Evolutionary conservation across 2,888 invertebrate species (phyloP), one percentile per base, ranked within the genome.

Genomic region (Dolichopus griseipennis): DNA sequence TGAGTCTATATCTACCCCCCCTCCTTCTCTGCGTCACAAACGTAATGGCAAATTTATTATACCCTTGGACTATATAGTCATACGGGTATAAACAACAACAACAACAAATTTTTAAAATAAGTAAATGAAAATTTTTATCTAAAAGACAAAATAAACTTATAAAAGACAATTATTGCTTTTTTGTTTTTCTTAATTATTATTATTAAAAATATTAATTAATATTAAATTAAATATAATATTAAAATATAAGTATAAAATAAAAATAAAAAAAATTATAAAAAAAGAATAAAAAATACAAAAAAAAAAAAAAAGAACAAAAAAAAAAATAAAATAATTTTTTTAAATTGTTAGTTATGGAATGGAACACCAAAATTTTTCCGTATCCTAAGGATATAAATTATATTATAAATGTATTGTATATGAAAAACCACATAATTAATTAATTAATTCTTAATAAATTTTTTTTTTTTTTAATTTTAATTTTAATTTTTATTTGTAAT

Each of bases 331-430:
- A 63, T 33, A 63, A 27, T 63, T 63, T 68, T 68, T 68, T 63
- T 65, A 65, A 65, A 68, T 68, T 66, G 66, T 66, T 68, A 66
- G 66, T 68, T 68, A 66, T 68, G 66, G 66, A 66, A 65, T 68
- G 66, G 66, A 68, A 68, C 68, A 68, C 68, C 68, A 68, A 68
- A 66, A 65, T 65, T 67, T 67, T 67, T 67, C 61, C 68, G 66
- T 68, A 68, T 68, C 68, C 68, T 68, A 68, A 68, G 68, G 68
- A 68, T 68, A 67, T 67, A 67, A 62, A 68, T 67, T 68, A 67
- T 68, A 66, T 68, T 65, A 65, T 64, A 66, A 68, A 66, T 66
- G 64, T 66, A 66, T 66, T 66, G 64, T 66, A 66, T 66, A 66
- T 62, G 27, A 27, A 27, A 27, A 27, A 61, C 66, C 52, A 68